phyloP scores from a whole-genome alignment of 1,140 invertebrate genomes.

The Anastatus disparis region DNA sequence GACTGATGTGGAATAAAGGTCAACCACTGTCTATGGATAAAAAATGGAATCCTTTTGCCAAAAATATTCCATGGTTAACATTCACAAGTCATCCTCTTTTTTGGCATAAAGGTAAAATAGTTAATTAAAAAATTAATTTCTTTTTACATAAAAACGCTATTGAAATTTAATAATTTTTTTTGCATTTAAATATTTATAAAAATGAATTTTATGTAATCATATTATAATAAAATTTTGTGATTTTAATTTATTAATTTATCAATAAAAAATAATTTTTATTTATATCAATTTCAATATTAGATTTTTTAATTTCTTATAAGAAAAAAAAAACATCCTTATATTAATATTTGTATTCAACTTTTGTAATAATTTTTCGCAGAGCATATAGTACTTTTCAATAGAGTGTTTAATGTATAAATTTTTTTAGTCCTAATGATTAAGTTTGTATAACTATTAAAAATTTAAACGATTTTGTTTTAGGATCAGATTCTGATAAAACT shows the following conservation, averaged over 20 bases:
- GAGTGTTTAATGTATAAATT: neutral
- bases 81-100: constrained; percentile 84
- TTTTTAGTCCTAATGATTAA: no score
- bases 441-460: constrained; percentile 20
- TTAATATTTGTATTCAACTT: no score
- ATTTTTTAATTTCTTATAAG: no score
- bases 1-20: constrained; percentile 81
- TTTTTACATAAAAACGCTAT: neutral
- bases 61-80: constrained; percentile 81
- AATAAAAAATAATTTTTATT: constrained; percentile 19
- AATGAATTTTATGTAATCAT: neutral
- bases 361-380: no score
- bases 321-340: no score
- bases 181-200: no score
- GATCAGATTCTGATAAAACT: constrained; percentile 60
- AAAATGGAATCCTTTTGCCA: constrained; percentile 87
- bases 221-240: neutral
- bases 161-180: no score
- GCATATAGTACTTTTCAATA: no score
- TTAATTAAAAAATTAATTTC: neutral
- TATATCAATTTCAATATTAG: constrained; percentile 4
- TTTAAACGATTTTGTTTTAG: constrained; percentile 46
- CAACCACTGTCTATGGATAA: constrained; percentile 75
- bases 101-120: constrained; percentile 82
- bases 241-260: neutral